Conservation (phyloP, 2,113 vertebrate genomes). For the Misgurnus anguillicaudatus region DNA sequence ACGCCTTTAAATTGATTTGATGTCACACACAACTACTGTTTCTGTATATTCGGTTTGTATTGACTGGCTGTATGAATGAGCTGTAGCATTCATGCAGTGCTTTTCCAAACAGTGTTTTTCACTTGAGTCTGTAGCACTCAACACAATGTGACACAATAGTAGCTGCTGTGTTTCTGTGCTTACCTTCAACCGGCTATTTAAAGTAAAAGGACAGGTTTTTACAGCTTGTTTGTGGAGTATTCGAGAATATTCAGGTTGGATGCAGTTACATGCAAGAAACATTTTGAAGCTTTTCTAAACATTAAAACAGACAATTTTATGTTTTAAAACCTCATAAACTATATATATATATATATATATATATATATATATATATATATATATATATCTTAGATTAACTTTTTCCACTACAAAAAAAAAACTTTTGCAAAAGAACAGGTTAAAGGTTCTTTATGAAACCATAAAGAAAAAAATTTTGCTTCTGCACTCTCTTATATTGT, state of each 20-base stretch:
- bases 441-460: too few species aligned
- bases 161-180: slow-evolving; percentile 2
- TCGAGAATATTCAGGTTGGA: neutral
- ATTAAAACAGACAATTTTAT: neutral
- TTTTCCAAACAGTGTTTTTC: slow-evolving; percentile 16
- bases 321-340: neutral
- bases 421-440: too few species aligned
- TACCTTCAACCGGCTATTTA: neutral
- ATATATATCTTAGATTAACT: too few species aligned
- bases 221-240: neutral
- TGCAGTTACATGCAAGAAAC: neutral
- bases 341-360: too few species aligned
- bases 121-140: neutral
- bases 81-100: slow-evolving; percentile 3
- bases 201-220: neutral
- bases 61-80: neutral
- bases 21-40: neutral
- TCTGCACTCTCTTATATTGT: too few species aligned
- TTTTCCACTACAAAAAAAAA: too few species aligned
- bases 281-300: neutral
- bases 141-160: neutral
- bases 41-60: neutral
- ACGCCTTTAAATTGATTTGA: neutral
- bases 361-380: too few species aligned
- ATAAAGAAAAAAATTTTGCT: too few species aligned